These are phyloP conservation scores for Sycophila texana DNA, from an alignment of 2,888 invertebrate species.

Conservation along the genomic window DNA sequence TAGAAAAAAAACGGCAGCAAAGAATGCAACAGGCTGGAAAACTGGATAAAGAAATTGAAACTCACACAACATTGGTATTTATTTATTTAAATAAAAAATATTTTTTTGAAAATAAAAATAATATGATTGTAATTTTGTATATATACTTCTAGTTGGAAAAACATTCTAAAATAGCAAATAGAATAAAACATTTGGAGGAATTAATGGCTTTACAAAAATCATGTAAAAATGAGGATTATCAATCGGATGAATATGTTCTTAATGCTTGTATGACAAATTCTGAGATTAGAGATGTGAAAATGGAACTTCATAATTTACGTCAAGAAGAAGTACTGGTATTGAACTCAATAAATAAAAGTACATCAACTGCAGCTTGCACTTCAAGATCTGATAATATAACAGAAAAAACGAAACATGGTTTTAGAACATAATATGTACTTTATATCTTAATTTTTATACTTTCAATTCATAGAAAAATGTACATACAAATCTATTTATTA, in stretches of 20 bases:
- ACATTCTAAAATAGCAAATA: constrained; percentile 75
- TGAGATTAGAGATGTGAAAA: constrained; percentile 81
- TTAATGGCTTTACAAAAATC: constrained; percentile 76
- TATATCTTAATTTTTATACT: too few relatives aligned
- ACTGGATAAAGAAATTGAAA: constrained; percentile 79
- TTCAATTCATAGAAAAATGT: not conserved
- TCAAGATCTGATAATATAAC: not conserved
- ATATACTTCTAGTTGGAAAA: constrained; percentile 79
- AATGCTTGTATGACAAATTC: constrained; percentile 88
- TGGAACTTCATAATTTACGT: constrained; percentile 82
- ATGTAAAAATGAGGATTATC: constrained; percentile 66
- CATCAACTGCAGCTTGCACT: too few relatives aligned
- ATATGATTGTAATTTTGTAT: constrained; percentile 11
- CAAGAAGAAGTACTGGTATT: constrained; percentile 82
- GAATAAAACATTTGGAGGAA: constrained; percentile 80
- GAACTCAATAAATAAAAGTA: constrained; percentile 79
- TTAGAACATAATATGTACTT: too few relatives aligned
- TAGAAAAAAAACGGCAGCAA: constrained; percentile 89
- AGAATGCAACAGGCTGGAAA: constrained; percentile 82
- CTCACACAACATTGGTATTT: constrained; percentile 82
- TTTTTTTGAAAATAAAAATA: not conserved
- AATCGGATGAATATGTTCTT: constrained; percentile 83
- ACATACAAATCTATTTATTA: not conserved
- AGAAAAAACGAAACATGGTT: not conserved
- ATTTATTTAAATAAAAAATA: not conserved